Evolutionary conservation across 1,140 invertebrate species (phyloP).

Genomic region (Anoplolepis gracilipes): DNA sequence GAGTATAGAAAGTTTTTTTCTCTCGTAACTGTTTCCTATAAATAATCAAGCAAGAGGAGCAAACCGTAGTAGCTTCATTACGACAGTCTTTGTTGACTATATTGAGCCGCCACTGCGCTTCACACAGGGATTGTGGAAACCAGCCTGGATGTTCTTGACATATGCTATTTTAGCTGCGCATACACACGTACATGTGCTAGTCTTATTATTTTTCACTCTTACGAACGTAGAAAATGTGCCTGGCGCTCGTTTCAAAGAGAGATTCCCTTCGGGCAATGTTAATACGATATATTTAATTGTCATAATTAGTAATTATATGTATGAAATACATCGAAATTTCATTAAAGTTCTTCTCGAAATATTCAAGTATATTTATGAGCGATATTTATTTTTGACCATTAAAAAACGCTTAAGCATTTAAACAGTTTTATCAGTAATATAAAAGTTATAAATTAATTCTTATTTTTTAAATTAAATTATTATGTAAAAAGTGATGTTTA

Average conservation of each 20-base stretch:
- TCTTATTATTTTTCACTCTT: slow-evolving; percentile 53
- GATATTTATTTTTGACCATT: not conserved
- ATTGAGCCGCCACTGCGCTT: slow-evolving; percentile 45
- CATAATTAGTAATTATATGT: not conserved
- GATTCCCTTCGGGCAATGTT: not conserved
- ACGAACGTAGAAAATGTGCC: not conserved
- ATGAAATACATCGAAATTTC: not conserved
- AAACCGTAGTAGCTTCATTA: slow-evolving; percentile 27
- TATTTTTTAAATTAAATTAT: not conserved
- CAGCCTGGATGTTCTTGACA: slow-evolving; percentile 50
- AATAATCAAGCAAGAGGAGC: slow-evolving; percentile 51
- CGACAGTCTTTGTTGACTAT: slow-evolving; percentile 55
- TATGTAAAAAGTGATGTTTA: not conserved
- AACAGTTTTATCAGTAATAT: not conserved
- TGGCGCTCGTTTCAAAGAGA: not conserved
- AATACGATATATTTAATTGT: not conserved
- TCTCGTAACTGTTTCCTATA: slow-evolving; percentile 37
- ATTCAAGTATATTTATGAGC: not conserved
- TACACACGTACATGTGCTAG: not conserved
- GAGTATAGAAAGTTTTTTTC: slow-evolving; percentile 8
- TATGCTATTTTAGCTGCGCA: slow-evolving; percentile 50
- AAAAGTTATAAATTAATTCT: not conserved
- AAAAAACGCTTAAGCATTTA: not conserved
- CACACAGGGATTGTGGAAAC: slow-evolving; percentile 41
- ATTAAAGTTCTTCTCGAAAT: not conserved